A percentile compares a stretch with the other conserved stretches of the same genome.
Conservation (phyloP, 2,888 invertebrate species). For the Drosophila subsilvestris region DNA sequence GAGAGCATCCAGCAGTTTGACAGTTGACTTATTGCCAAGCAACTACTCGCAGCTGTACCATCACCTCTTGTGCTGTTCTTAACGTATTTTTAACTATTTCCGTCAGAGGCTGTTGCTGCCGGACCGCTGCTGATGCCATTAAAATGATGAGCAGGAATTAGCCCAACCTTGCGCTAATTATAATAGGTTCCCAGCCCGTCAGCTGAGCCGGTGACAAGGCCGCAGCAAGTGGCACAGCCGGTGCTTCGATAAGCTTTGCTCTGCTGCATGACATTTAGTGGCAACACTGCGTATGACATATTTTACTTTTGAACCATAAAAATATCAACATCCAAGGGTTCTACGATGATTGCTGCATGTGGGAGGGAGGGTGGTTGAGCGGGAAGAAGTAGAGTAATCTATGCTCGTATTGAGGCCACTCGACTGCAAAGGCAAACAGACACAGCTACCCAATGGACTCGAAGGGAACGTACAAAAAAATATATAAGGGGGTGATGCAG, state of each 20-base stretch:
- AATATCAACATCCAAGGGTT: slow-evolving; percentile 46
- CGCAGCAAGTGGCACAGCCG: slow-evolving; percentile 6
- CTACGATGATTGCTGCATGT: neutral
- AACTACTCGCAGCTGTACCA: neutral
- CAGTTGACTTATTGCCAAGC: slow-evolving; percentile 60
- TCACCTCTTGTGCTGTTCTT: slow-evolving; percentile 18
- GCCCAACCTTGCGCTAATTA: slow-evolving; percentile 33
- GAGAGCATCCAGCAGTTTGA: slow-evolving; percentile 16
- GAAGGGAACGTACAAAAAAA: neutral
- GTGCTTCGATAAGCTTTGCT: slow-evolving; percentile 5
- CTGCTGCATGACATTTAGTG: slow-evolving; percentile 36
- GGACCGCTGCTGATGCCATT: slow-evolving; percentile 29
- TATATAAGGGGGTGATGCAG: slow-evolving; percentile 1
- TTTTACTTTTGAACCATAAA: slow-evolving; percentile 61
- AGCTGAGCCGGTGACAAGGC: slow-evolving; percentile 16
- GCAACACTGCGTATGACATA: slow-evolving; percentile 60
- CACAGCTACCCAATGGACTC: slow-evolving; percentile 44
- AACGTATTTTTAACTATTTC: slow-evolving; percentile 54
- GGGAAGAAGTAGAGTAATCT: slow-evolving; percentile 12
- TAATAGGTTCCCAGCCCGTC: slow-evolving; percentile 20
- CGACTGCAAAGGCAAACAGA: slow-evolving; percentile 67
- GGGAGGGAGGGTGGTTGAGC: neutral
- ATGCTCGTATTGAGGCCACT: slow-evolving; percentile 66
- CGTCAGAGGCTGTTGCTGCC: slow-evolving; percentile 24
- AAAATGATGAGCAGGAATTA: slow-evolving; percentile 46